phyloP scores from a whole-genome alignment of 2,888 invertebrate species.

The Lasioglossum malachurum region DNA sequence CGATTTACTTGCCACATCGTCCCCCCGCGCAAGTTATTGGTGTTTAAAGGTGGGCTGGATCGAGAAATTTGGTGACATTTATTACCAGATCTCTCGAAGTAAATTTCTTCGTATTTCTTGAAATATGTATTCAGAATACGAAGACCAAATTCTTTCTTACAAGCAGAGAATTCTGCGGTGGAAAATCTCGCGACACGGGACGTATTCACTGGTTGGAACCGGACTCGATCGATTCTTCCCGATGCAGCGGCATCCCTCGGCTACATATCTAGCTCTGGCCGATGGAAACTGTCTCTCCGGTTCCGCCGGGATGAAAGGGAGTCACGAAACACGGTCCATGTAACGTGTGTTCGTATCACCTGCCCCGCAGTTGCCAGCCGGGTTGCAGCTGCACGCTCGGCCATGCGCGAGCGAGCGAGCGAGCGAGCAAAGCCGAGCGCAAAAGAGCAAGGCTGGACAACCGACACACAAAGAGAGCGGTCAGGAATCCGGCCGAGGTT shows the following conservation, averaged over 20 bases:
- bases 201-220: not conserved
- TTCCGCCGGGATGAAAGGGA: conserved; percentile 36
- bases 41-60: too few species aligned
- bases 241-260: not conserved
- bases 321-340: conserved; percentile 50
- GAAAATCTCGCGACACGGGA: not conserved
- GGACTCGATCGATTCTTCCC: not conserved
- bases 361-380: conserved; percentile 55
- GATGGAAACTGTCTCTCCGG: conserved; percentile 2
- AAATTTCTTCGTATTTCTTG: too few species aligned
- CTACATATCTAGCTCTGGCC: not conserved
- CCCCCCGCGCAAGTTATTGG: too few species aligned
- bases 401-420: conserved; percentile 51
- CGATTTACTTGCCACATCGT: too few species aligned
- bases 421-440: conserved; percentile 57
- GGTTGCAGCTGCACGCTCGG: conserved; percentile 37
- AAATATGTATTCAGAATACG: too few species aligned
- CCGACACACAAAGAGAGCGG: conserved; percentile 53
- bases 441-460: conserved; percentile 45
- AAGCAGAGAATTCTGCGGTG: not conserved
- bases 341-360: conserved; percentile 75
- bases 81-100: too few species aligned
- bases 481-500: conserved; percentile 66
- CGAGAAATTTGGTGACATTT: too few species aligned
- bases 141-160: too few species aligned